phyloP scores from a whole-genome alignment of 2,113 vertebrate genomes.

The Onychostruthus taczanowskii region DNA sequence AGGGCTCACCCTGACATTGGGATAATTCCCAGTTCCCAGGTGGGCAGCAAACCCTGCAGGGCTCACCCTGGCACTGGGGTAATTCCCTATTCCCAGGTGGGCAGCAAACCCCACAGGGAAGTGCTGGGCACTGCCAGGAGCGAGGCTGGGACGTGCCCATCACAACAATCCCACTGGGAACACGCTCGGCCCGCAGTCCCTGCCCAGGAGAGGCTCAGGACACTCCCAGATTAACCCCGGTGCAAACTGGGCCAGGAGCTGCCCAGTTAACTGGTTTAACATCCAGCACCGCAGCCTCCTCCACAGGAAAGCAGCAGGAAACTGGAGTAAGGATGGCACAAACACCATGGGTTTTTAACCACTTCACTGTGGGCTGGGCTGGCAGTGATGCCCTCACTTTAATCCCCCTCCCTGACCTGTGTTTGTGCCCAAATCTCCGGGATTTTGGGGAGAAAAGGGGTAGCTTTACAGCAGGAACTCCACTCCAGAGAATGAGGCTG shows the following conservation, averaged over 20 bases:
- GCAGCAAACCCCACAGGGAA: background rate
- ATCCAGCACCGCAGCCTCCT: background rate
- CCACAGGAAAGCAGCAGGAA: background rate
- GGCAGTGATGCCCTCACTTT: rapidly evolving
- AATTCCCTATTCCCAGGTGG: background rate
- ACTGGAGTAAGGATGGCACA: rapidly evolving
- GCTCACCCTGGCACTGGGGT: too few relatives aligned
- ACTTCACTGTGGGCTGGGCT: background rate
- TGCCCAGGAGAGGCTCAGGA: background rate
- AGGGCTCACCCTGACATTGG: background rate
- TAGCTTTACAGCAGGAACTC: rapidly evolving
- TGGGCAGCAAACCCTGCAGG: background rate
- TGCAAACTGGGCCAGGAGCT: background rate
- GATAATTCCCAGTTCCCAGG: background rate
- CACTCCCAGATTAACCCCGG: background rate
- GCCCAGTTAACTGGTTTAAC: background rate
- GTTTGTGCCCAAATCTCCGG: background rate
- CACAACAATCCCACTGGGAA: background rate
- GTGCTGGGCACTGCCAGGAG: background rate
- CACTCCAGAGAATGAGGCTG: background rate
- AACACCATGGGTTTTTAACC: background rate
- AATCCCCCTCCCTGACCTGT: background rate
- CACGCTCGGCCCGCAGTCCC: rapidly evolving
- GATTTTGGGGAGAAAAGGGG: background rate
- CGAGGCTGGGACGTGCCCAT: background rate